Percentiles rank a stretch among this genome's conserved stretches.
These are phyloP conservation scores for Andrena flavipes DNA, from an alignment of 2,888 invertebrate species.

Conservation along the genomic window DNA sequence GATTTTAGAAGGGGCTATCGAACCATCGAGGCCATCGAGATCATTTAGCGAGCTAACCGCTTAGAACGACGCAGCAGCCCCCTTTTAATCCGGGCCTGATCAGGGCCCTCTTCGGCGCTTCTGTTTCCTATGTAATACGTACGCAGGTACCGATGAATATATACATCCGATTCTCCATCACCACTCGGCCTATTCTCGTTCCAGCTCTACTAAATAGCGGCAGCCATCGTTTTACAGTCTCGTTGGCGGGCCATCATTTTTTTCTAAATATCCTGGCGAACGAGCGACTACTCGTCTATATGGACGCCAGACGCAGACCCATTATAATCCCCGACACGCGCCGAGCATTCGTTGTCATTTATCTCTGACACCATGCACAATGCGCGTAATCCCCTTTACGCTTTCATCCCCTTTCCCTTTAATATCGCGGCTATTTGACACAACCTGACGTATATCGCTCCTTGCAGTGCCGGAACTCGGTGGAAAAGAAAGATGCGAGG, in stretches of 20 bases:
- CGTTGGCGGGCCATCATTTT: conserved; percentile 7
- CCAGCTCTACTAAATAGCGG: not conserved
- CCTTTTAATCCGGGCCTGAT: no score
- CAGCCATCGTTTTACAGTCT: conserved; percentile 16
- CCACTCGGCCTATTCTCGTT: not conserved
- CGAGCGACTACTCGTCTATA: conserved; percentile 47
- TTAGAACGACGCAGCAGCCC: no score
- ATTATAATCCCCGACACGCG: conserved; percentile 68
- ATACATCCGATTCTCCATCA: not conserved
- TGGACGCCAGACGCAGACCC: conserved; percentile 60
- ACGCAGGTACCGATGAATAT: not conserved
- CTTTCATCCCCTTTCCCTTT: conserved; percentile 64
- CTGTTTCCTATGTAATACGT: no score
- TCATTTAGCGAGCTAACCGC: no score
- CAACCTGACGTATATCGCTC: conserved; percentile 52
- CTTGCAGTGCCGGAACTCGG: not conserved
- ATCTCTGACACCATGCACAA: conserved; percentile 72
- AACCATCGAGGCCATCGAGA: no score
- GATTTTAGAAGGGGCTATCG: no score
- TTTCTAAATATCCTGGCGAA: conserved; percentile 35
- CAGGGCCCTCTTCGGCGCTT: no score
- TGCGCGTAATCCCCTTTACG: conserved; percentile 71
- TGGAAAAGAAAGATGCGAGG: not conserved
- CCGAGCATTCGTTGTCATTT: conserved; percentile 71
- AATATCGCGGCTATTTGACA: conserved; percentile 66